These are phyloP conservation scores for Drosophila siamana DNA, from an alignment of 2,888 invertebrate species.

Conservation along the genomic window DNA sequence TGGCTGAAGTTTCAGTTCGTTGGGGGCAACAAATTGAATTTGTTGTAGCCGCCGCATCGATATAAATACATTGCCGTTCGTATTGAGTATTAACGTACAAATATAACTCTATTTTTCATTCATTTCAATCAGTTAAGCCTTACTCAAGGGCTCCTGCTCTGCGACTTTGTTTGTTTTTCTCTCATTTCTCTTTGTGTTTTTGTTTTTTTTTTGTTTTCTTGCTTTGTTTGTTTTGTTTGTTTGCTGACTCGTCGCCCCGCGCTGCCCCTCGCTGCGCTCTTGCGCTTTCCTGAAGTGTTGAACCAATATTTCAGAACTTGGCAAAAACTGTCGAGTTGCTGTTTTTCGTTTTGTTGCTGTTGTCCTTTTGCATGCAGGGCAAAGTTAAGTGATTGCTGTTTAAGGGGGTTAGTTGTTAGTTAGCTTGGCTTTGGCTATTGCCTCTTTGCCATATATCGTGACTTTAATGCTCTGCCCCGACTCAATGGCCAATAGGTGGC, in stretches of 20 bases:
- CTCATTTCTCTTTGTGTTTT: no score
- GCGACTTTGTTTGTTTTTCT: background rate
- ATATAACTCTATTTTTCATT: slow-evolving; percentile 41
- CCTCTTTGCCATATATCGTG: background rate
- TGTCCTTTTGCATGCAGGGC: slow-evolving; percentile 13
- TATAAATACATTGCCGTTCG: background rate
- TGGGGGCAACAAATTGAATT: slow-evolving; percentile 41
- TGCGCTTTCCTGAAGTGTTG: slow-evolving; percentile 23
- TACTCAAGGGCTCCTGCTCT: slow-evolving; percentile 16
- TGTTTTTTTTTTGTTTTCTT: slow-evolving; percentile 1
- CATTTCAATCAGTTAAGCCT: slow-evolving; percentile 43
- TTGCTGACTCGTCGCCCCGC: slow-evolving; percentile 14
- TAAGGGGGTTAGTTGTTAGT: slow-evolving; percentile 56
- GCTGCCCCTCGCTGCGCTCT: background rate
- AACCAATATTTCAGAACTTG: slow-evolving; percentile 30
- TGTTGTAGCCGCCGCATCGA: slow-evolving; percentile 11
- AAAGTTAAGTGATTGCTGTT: slow-evolving; percentile 71
- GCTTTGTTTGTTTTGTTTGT: background rate
- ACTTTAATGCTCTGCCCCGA: slow-evolving; percentile 2
- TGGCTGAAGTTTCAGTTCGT: background rate
- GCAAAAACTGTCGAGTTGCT: slow-evolving; percentile 31
- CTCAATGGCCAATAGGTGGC: slow-evolving; percentile 14
- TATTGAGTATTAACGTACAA: background rate
- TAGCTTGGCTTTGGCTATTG: slow-evolving; percentile 33
- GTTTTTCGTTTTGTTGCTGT: slow-evolving; percentile 2